Conservation (phyloP, 2,113 vertebrate species). For the Urocynchramus pylzowi region DNA sequence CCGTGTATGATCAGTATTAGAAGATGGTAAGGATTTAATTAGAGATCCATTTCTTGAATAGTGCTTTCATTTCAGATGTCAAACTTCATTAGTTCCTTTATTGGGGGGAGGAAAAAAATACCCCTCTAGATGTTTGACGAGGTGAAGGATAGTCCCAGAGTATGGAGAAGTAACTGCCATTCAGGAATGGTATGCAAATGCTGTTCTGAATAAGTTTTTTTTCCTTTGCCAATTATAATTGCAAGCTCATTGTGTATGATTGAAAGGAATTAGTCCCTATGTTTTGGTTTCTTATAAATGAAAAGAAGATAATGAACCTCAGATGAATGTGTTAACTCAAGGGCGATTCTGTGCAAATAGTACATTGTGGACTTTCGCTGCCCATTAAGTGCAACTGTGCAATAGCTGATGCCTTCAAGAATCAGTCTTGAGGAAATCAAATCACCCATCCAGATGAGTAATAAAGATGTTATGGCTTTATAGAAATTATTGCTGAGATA, state of each 20-base stretch:
- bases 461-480: neutral
- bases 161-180: neutral
- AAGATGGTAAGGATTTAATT: neutral
- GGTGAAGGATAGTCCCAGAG: neutral
- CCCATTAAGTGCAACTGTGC: neutral
- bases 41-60: neutral
- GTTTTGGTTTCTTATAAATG: neutral
- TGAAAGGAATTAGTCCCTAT: neutral
- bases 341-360: neutral
- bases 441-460: neutral
- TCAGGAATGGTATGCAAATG: neutral
- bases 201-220: neutral
- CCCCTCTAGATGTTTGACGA: neutral
- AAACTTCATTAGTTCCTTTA: neutral
- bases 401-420: neutral
- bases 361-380: neutral
- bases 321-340: neutral
- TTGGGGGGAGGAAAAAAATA: neutral
- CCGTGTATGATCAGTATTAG: neutral
- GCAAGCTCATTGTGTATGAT: neutral
- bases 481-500: neutral
- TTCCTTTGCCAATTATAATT: neutral
- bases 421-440: neutral
- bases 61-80: neutral
- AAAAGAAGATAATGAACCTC: neutral